phyloP scores from a whole-genome alignment of 2,113 vertebrate genomes.

The Misgurnus mizolepis region DNA sequence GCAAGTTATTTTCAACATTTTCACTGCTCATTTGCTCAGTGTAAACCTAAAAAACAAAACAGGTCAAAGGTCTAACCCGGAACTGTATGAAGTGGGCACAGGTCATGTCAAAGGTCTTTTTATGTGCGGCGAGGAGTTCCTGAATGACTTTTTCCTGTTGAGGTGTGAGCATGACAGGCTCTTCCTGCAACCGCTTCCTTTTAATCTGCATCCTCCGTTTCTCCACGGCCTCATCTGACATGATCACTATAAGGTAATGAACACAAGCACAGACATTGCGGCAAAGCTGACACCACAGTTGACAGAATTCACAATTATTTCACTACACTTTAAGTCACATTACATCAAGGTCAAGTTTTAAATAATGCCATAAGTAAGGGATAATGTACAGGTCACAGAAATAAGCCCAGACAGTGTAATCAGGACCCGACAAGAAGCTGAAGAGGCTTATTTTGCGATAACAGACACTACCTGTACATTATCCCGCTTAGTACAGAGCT shows the following conservation, averaged over 20 bases:
- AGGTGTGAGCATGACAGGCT: constrained; percentile 51
- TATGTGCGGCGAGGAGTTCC: constrained; percentile 69
- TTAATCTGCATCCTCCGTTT: constrained; percentile 70
- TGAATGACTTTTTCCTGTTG: constrained; percentile 66
- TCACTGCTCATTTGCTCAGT: neutral
- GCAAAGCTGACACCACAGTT: neutral
- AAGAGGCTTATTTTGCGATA: too few species aligned
- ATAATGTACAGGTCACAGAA: too few species aligned
- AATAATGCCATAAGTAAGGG: too few species aligned
- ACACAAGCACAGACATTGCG: neutral
- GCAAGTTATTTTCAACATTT: neutral
- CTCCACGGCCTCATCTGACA: constrained; percentile 73
- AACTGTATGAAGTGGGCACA: constrained; percentile 71
- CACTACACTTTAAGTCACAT: too few species aligned
- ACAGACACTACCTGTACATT: too few species aligned
- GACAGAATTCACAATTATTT: neutral
- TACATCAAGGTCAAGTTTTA: too few species aligned
- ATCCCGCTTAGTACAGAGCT: too few species aligned
- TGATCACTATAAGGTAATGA: constrained; percentile 67
- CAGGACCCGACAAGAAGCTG: too few species aligned
- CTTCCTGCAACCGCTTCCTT: constrained; percentile 59
- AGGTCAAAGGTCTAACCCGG: constrained; percentile 62
- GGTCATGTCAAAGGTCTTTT: constrained; percentile 69
- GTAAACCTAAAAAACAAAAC: neutral
- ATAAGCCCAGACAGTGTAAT: too few species aligned